phyloP scores from a whole-genome alignment of 2,888 invertebrate genomes.

The Galerucella calmariensis region DNA sequence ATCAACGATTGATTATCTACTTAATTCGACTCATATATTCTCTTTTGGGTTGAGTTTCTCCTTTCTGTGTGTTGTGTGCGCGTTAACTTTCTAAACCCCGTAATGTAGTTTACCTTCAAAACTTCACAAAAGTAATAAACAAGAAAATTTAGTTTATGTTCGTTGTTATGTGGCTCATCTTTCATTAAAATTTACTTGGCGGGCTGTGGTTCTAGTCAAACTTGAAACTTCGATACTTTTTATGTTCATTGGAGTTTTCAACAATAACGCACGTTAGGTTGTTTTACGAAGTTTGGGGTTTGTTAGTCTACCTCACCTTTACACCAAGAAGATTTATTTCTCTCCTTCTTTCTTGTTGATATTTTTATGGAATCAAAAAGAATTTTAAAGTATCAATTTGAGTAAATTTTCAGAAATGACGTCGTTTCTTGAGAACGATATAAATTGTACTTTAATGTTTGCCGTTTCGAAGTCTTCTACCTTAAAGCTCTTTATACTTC shows the following conservation, averaged over 20 bases:
- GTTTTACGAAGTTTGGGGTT: neutral
- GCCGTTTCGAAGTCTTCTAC: conserved; percentile 48
- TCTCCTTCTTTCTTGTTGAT: neutral
- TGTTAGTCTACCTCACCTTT: neutral
- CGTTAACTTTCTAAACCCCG: conserved; percentile 24
- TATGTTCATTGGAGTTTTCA: neutral
- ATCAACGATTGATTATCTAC: conserved; percentile 1
- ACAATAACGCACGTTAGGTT: neutral
- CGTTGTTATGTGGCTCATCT: conserved; percentile 26
- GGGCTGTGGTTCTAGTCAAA: conserved; percentile 17
- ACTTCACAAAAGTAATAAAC: conserved; percentile 34
- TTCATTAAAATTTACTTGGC: conserved; percentile 31
- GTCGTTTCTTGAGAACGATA: conserved; percentile 47
- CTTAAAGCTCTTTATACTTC: conserved; percentile 53
- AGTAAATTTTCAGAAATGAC: conserved; percentile 49
- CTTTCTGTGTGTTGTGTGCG: neutral
- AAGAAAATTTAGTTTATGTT: conserved; percentile 22
- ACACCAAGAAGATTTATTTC: neutral
- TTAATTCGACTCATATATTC: neutral
- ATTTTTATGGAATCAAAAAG: conserved; percentile 6
- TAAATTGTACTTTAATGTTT: conserved; percentile 55
- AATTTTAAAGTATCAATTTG: conserved; percentile 52
- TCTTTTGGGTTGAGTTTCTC: neutral
- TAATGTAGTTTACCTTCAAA: conserved; percentile 30
- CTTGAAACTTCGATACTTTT: conserved; percentile 4